Evolutionary conservation across 1,140 invertebrate species (phyloP), one percentile per base, ranked within the genome.

Genomic region (Lanistes nyassanus): DNA sequence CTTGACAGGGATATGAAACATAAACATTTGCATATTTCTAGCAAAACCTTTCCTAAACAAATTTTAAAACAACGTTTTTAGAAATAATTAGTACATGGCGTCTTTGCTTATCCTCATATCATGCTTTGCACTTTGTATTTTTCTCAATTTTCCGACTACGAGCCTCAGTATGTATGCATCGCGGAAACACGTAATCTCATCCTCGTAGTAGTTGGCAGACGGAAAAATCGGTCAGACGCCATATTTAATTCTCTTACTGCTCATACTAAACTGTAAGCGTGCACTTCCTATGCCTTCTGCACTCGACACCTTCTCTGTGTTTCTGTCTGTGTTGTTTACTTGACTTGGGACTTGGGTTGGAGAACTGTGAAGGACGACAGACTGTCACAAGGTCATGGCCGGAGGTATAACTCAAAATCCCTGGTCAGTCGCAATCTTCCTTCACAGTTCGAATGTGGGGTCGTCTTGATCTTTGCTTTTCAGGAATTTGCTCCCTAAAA

Each of bases 361-460:
- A 39, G 55, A 73, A 66, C 75, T 70, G 75, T 79, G 78, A 79
- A 79, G 78, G 78, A 79, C 78, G 78, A 64, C 58, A 58, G 69
- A 58, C 70, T 69, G 75, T 73, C 68, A 60, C 76, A 77, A 77
- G 79, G 79, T 78, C 76, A 77, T 75, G 79, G 76, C 76, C 76
- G 71, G 71, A 76, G 74, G 74, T 60, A 53, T 64, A 66, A 67
- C 71, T 55, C 73, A 58, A 73, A 75, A 75, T 66, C 42, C 37
- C 53, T 58, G 51, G 62, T 26, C 62, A 75, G 65, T 36, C 31
- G 65, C 42, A 16, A 68, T 5, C 23, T 67, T 75, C 31, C 31
- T 55, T 58, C 65, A 64, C n/a, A 42, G 26, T 36, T 62, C 37
- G 55, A 75, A 36, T 7, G 23, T 23, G 11, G 31, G n/a, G 58